Conservation (phyloP, 92 coral and sea anemone species). For the Epizoanthus fatuus region DNA sequence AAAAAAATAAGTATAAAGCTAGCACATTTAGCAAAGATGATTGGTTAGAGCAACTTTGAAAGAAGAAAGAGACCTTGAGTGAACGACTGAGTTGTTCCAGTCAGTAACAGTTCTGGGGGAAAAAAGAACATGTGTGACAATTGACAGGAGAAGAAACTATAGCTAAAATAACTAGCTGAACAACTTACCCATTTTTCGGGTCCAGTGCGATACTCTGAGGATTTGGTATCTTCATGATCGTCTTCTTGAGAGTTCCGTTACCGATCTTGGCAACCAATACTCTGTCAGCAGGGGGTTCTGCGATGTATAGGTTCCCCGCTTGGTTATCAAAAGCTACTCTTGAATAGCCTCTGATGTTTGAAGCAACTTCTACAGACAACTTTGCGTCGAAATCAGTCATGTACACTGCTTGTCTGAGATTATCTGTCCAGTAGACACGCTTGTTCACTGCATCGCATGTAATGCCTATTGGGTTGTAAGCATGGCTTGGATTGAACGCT, state of each 20-base stretch:
- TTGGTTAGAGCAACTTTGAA: too few relatives aligned
- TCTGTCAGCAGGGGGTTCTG: neutral
- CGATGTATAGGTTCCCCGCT: constrained; percentile 25
- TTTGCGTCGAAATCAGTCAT: constrained; percentile 20
- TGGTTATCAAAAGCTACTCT: constrained; percentile 26
- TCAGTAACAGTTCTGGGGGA: too few relatives aligned
- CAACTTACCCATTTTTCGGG: constrained; percentile 21
- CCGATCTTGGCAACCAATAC: constrained; percentile 16
- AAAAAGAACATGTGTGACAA: too few relatives aligned
- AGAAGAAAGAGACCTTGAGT: too few relatives aligned
- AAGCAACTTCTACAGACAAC: neutral
- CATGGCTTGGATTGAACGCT: neutral
- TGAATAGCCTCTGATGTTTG: constrained; percentile 4
- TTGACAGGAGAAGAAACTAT: too few relatives aligned
- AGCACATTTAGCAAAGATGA: too few relatives aligned
- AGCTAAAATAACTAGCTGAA: neutral
- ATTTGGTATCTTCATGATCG: neutral
- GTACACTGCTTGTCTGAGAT: neutral
- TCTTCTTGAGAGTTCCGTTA: constrained; percentile 23
- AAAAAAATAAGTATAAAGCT: too few relatives aligned
- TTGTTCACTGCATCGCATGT: constrained; percentile 30
- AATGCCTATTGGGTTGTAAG: constrained; percentile 30
- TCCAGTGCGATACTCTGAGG: constrained; percentile 29
- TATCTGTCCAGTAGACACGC: constrained; percentile 34
- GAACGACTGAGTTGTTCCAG: too few relatives aligned